Evolutionary conservation across 2,888 invertebrate genomes (phyloP).

Genomic region (Electrophaes corylata): DNA sequence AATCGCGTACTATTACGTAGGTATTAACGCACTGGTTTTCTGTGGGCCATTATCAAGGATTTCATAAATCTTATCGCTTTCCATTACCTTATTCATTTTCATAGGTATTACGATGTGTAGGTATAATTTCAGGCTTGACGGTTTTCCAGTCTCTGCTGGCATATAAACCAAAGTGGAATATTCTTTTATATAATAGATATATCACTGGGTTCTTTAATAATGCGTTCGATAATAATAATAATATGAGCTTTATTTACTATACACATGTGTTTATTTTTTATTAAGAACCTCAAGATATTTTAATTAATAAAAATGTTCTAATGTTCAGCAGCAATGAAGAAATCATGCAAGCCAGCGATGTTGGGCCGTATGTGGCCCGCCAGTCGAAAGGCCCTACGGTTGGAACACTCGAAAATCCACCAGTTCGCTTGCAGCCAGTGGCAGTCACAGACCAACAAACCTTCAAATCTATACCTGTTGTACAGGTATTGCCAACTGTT

Average conservation of each 20-base stretch:
- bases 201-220: no score
- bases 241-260: no score
- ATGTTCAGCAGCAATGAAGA: slow-evolving; percentile 64
- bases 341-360: slow-evolving; percentile 72
- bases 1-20: slow-evolving; percentile 2
- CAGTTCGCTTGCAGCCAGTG: slow-evolving; percentile 84
- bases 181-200: no score
- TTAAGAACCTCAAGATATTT: neutral
- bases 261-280: no score
- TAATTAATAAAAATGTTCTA: slow-evolving; percentile 1
- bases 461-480: slow-evolving; percentile 76
- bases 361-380: slow-evolving; percentile 71
- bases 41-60: slow-evolving; percentile 12
- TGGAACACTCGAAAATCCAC: slow-evolving; percentile 67
- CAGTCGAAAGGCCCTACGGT: slow-evolving; percentile 65
- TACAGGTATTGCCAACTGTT: slow-evolving; percentile 63
- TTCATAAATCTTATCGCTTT: slow-evolving; percentile 18
- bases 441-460: slow-evolving; percentile 79
- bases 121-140: neutral
- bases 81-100: slow-evolving; percentile 12
- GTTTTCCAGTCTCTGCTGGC: neutral
- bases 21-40: neutral
- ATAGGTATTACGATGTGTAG: neutral
- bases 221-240: no score
- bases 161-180: no score